phyloP scores from a whole-genome alignment of 2,113 vertebrate genomes.

The Podarcis raffonei region DNA sequence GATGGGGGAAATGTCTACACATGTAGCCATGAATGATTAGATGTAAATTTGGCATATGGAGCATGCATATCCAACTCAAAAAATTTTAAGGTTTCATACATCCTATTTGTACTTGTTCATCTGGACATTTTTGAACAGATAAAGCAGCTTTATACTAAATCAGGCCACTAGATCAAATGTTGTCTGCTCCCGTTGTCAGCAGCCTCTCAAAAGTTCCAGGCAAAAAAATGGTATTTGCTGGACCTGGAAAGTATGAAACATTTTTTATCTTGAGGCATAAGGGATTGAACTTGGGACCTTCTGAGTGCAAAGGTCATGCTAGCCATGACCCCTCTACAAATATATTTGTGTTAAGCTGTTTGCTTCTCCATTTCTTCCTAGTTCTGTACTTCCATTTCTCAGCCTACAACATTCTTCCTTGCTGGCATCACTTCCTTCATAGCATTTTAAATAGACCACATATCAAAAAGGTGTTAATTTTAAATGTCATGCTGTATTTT shows the following conservation, averaged over 20 bases:
- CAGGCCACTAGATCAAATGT: too few relatives aligned
- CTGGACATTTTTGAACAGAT: background rate
- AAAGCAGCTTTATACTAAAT: background rate
- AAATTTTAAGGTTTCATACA: background rate
- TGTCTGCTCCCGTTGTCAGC: background rate
- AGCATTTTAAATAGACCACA: too few relatives aligned
- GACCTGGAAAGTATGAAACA: background rate
- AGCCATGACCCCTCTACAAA: background rate
- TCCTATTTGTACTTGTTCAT: background rate
- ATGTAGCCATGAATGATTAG: background rate
- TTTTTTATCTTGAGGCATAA: background rate
- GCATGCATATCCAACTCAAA: background rate
- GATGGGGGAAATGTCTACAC: background rate
- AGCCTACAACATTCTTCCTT: slow-evolving; percentile 20
- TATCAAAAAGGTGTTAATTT: slow-evolving; percentile 1
- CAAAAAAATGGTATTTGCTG: background rate
- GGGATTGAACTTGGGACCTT: background rate
- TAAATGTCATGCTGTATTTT: slow-evolving; percentile 33
- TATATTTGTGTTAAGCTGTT: background rate
- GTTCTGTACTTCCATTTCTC: slow-evolving; percentile 7
- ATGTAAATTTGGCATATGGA: background rate
- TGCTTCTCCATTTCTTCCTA: background rate
- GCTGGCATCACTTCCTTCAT: slow-evolving; percentile 16
- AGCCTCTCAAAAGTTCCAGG: background rate
- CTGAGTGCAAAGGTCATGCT: background rate